A percentile compares a stretch with the other conserved stretches of the same genome.
These are phyloP conservation scores for Plusia festucae DNA, from an alignment of 2,888 invertebrate species.

Conservation along the genomic window DNA sequence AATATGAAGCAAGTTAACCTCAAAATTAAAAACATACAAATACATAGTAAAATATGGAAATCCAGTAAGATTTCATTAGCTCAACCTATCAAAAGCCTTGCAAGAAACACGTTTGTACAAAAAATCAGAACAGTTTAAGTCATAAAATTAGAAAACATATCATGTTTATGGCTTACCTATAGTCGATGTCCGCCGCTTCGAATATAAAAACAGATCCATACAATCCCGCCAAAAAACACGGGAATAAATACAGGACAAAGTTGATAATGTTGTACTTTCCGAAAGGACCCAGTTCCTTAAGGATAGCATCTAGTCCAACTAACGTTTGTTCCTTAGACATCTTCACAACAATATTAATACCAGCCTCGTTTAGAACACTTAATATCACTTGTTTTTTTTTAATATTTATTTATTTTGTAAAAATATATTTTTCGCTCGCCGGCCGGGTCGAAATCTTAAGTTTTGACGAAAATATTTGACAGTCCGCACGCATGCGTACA, in stretches of 20 bases:
- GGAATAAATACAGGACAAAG: conserved; percentile 80
- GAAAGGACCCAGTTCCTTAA: conserved; percentile 80
- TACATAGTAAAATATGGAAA: not conserved
- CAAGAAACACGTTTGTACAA: not conserved
- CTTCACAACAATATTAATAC: conserved; percentile 50
- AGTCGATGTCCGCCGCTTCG: conserved; percentile 79
- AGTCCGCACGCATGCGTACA: conserved; percentile 53
- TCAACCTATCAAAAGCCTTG: not conserved
- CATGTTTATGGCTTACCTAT: conserved; percentile 71
- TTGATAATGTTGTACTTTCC: conserved; percentile 82
- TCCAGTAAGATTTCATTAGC: not conserved
- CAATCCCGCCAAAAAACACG: conserved; percentile 84
- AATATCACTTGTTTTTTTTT: conserved; percentile 23
- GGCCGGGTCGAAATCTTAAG: conserved; percentile 10
- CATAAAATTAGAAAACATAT: conserved; percentile 7
- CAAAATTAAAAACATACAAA: conserved; percentile 27
- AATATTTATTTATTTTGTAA: too few species aligned
- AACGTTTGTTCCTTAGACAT: conserved; percentile 69
- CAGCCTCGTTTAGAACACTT: conserved; percentile 57
- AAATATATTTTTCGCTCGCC: conserved; percentile 24
- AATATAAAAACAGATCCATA: conserved; percentile 83
- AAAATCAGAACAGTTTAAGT: not conserved
- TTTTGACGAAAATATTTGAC: conserved; percentile 47
- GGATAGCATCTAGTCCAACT: conserved; percentile 76
- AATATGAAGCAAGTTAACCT: conserved; percentile 39